Evolutionary conservation across 2,113 vertebrate species (phyloP).

Genomic region (Gavialis gangeticus): DNA sequence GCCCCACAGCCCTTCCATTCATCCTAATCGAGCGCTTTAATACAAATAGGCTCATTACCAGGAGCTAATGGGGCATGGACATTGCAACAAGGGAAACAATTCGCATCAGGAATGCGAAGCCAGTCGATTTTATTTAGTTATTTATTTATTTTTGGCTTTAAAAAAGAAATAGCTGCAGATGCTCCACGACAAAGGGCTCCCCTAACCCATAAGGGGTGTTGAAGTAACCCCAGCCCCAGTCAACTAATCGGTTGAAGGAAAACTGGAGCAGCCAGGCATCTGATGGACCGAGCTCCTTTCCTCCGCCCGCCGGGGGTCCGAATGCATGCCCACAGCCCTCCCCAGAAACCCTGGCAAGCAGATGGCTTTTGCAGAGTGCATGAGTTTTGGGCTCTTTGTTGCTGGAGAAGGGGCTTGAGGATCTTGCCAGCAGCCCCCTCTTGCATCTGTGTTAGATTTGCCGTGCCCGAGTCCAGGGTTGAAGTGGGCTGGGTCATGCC

Average conservation of each 20-base stretch:
- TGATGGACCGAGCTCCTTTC: not conserved
- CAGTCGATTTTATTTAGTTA: not conserved
- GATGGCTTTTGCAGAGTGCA: not conserved
- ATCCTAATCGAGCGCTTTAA: not conserved
- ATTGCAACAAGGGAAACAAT: fast-evolving
- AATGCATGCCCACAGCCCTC: not conserved
- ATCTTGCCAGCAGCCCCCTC: no score
- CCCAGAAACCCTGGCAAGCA: slow-evolving; percentile 8
- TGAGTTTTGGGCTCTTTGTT: not conserved
- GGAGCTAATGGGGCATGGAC: not conserved
- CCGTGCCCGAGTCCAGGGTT: no score
- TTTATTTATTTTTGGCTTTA: not conserved
- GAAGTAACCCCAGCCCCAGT: not conserved
- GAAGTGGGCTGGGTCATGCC: no score
- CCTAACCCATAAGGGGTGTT: not conserved
- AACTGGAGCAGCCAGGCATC: slow-evolving; percentile 16
- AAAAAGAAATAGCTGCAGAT: not conserved
- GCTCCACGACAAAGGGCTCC: no score
- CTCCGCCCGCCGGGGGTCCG: not conserved
- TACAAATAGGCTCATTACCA: not conserved
- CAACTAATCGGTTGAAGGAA: slow-evolving; percentile 4
- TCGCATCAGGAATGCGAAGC: not conserved
- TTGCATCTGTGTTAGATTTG: no score
- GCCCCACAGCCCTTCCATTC: not conserved
- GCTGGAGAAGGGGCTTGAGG: no score